A percentile compares a stretch with the other conserved stretches of the same genome.
phyloP scores from a whole-genome alignment of 1,140 invertebrate species.

The Drosophila saltans region DNA sequence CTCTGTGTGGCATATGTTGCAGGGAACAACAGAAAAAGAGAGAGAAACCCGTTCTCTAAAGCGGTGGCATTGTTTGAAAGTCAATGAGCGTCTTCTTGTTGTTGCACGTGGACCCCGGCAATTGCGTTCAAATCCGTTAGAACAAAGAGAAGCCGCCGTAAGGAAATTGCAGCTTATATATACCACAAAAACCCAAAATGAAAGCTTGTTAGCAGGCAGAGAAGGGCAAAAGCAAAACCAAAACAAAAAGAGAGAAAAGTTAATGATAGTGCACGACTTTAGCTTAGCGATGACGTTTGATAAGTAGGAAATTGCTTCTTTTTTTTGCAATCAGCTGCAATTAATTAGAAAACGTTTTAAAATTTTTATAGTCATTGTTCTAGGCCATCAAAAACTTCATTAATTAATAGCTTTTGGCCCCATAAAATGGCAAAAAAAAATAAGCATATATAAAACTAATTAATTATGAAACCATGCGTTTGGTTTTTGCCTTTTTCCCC shows the following conservation, averaged over 20 bases:
- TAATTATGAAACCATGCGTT: background rate
- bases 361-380: conserved; percentile 5
- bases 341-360: background rate
- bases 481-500: too few relatives aligned
- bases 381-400: background rate
- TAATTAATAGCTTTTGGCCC: background rate
- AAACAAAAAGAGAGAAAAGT: background rate
- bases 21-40: conserved; percentile 18
- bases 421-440: background rate
- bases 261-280: background rate
- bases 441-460: background rate
- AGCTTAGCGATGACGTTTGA: background rate
- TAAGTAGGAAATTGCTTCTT: background rate
- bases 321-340: background rate
- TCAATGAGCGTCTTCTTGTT: conserved; percentile 2
- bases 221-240: background rate
- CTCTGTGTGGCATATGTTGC: conserved; percentile 52
- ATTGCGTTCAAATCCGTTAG: conserved; percentile 45
- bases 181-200: conserved; percentile 18
- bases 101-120: conserved; percentile 15
- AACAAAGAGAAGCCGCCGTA: conserved; percentile 37
- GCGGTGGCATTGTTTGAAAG: conserved; percentile 6
- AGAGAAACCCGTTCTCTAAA: conserved; percentile 59
- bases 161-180: conserved; percentile 49
- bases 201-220: conserved; percentile 1